These are phyloP conservation scores for Noctua janthina DNA, from an alignment of 2,888 invertebrate species.

Conservation along the genomic window DNA sequence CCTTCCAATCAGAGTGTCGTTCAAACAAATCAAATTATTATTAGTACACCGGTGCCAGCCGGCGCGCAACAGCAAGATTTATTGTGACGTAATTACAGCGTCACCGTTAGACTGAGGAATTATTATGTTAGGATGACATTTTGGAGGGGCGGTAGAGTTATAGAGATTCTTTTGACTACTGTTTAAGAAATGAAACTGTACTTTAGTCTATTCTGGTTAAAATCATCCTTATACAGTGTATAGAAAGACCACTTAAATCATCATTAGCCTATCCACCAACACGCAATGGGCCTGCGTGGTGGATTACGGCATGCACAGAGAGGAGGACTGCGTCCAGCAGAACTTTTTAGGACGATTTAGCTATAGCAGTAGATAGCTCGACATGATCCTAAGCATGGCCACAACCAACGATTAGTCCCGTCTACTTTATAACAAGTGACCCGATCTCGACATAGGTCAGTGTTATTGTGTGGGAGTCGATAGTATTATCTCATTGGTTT, in stretches of 20 bases:
- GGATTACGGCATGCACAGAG: background rate
- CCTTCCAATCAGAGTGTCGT: background rate
- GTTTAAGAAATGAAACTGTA: background rate
- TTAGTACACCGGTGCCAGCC: conserved; percentile 18
- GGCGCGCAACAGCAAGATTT: conserved; percentile 16
- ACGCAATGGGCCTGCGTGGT: background rate
- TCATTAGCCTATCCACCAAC: background rate
- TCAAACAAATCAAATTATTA: conserved; percentile 6
- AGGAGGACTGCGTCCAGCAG: background rate
- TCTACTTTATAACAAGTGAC: conserved; percentile 3
- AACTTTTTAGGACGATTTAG: background rate
- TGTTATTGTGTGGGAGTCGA: background rate
- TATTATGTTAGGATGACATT: background rate
- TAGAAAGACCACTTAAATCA: background rate
- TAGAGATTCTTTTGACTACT: background rate
- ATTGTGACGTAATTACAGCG: background rate
- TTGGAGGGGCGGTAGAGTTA: background rate
- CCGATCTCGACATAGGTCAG: background rate
- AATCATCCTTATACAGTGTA: no score
- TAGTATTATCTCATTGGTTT: background rate
- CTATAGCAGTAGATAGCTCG: background rate
- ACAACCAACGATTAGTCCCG: background rate
- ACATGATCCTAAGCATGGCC: background rate
- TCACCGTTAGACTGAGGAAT: background rate
- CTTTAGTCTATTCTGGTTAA: no score